A percentile compares a stretch with the other conserved stretches of the same genome.
Evolutionary conservation across 2,113 vertebrate genomes (phyloP).

Genomic region (Phalacrocorax pelagicus): DNA sequence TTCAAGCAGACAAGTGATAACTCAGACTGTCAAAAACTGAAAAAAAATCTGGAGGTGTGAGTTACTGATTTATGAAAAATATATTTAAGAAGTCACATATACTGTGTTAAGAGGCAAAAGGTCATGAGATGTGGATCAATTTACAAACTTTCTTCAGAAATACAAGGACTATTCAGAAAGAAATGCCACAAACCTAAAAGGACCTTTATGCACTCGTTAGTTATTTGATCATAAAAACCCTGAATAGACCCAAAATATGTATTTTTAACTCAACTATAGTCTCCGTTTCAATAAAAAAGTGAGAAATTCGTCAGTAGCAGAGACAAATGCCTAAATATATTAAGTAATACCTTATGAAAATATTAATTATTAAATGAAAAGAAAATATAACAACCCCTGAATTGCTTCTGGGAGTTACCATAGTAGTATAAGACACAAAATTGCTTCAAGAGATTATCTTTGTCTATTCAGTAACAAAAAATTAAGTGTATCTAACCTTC

Average conservation of each 20-base stretch:
- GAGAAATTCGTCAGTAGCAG: not conserved
- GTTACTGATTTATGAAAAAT: not conserved
- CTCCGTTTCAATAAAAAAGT: not conserved
- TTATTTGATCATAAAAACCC: not conserved
- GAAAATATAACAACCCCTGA: not conserved
- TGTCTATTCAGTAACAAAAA: not conserved
- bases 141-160: not conserved
- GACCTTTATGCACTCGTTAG: not conserved
- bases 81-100: not conserved
- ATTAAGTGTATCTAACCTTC: not conserved
- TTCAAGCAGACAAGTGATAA: not conserved
- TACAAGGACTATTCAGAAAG: not conserved
- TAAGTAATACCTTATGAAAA: not conserved
- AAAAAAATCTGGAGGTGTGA: not conserved
- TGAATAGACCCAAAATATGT: not conserved
- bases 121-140: not conserved
- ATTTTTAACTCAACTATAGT: not conserved
- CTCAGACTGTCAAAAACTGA: not conserved
- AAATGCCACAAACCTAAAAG: not conserved
- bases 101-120: not conserved
- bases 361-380: not conserved
- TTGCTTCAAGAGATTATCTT: not conserved
- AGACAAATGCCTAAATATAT: not conserved
- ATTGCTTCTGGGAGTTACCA: not conserved
- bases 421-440: not conserved